phyloP scores from a whole-genome alignment of 2,888 invertebrate species.

The Protonemura montana region DNA sequence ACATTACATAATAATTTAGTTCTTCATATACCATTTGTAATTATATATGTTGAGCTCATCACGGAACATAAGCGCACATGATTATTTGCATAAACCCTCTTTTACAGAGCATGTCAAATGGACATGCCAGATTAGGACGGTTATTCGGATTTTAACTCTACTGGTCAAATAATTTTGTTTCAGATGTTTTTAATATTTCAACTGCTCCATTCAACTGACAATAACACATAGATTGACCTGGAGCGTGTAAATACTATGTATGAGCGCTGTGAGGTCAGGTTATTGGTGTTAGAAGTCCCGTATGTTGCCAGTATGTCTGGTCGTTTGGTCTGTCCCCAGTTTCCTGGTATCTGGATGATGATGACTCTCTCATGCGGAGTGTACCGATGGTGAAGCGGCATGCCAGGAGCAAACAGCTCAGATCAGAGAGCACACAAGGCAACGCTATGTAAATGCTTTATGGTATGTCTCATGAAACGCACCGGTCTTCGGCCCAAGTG shows the following conservation, averaged over 20 bases:
- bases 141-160: not conserved
- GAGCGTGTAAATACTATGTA: not conserved
- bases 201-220: not conserved
- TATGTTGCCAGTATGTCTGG: not conserved
- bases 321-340: not conserved
- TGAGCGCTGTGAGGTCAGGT: not conserved
- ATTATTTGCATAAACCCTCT: not conserved
- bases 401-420: not conserved
- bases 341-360: not conserved
- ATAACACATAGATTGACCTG: not conserved
- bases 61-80: not conserved
- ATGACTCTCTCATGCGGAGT: not conserved
- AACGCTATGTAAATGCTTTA: not conserved
- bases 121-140: not conserved
- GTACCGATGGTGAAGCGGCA: not conserved
- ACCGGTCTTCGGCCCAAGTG: not conserved
- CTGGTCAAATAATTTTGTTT: not conserved
- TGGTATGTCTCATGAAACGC: not conserved
- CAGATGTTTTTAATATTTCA: not conserved
- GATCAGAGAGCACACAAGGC: not conserved
- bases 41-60: not conserved
- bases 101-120: not conserved
- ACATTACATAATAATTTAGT: too few relatives aligned
- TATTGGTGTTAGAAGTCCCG: not conserved
- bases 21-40: too few relatives aligned